Base-by-base conservation (phyloP, 2,888 invertebrate species). In the Andrena trimmerana region DNA sequence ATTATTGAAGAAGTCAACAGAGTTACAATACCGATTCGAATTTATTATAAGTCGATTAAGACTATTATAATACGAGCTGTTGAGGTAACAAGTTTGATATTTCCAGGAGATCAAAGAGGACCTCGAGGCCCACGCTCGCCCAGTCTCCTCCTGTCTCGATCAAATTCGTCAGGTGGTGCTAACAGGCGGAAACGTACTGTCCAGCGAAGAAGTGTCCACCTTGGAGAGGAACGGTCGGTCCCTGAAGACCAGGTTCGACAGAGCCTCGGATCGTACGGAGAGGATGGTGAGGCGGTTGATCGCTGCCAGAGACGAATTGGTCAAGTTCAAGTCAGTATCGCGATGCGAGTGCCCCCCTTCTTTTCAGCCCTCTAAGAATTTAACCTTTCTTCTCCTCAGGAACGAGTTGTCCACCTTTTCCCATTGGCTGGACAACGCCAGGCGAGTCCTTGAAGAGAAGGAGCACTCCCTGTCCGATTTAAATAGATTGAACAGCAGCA, bases 131-230 rank as follows among this genome's bases (percentile, higher is more conserved):
- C 98, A 98, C 94, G 96, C 97, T 87, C 96, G 97, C 59, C 97
- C 97, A 74, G 97, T 98, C 16, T 96, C 97, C 29, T 97, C 97
- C 48, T 98, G 98, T 90, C 95, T 98, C 71, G 98, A 98, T 92
- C 98, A 98, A 95, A 97, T 98, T 10, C 97, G 98, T 75, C 98
- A 98, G 92, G 96, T 99, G 65, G 97, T 98, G 4, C 95, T 98
- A 2, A 98, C 98, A 27, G 98, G 98, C 0, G 97, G 97, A 48
- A 98, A 99, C 90, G 97, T 98, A n/a, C 95, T 99, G 6, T 98
- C 98, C 4, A 97, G 97, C 85, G 98, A 98, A 89, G 98, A 99
- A 95, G 97, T 98, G 50, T 96, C 97, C 48, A 97, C 97, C 31
- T 95, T 99, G 86, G 98, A 98, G 94, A 97, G 97, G 90, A 97